These are phyloP conservation scores for Corynorhinus townsendii DNA, from an alignment of 2,113 vertebrate species.

Conservation along the genomic window DNA sequence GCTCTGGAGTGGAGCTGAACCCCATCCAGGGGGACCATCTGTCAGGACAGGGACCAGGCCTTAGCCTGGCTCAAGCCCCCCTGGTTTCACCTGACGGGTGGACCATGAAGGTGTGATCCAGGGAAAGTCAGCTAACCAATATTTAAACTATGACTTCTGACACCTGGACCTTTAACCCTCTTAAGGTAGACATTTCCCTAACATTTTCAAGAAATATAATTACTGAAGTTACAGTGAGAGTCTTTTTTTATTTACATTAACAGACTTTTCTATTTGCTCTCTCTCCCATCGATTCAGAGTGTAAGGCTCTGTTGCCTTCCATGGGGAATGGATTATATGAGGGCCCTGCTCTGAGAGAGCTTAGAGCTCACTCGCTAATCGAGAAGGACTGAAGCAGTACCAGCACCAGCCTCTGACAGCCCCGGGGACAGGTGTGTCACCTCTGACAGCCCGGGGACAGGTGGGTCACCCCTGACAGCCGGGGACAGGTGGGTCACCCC, in stretches of 20 bases:
- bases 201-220: not conserved
- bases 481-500: no score
- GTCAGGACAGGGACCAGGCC: no score
- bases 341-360: not conserved
- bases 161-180: not conserved
- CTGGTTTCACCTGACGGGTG: not conserved
- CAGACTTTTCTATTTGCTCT: not conserved
- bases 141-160: not conserved
- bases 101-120: not conserved
- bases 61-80: not conserved
- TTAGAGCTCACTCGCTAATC: rapidly evolving
- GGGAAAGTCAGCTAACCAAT: not conserved
- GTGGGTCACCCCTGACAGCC: not conserved
- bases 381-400: not conserved
- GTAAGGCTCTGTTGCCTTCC: not conserved
- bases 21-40: no score
- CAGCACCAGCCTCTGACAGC: not conserved
- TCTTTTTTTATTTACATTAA: not conserved
- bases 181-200: not conserved
- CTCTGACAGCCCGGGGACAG: not conserved
- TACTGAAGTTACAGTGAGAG: not conserved
- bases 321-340: not conserved
- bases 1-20: no score
- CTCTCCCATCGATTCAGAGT: not conserved
- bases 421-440: no score